Evolutionary conservation across 2,113 vertebrate genomes (phyloP), one percentile per base, ranked within the genome.

Genomic region (Pluvialis apricaria): DNA sequence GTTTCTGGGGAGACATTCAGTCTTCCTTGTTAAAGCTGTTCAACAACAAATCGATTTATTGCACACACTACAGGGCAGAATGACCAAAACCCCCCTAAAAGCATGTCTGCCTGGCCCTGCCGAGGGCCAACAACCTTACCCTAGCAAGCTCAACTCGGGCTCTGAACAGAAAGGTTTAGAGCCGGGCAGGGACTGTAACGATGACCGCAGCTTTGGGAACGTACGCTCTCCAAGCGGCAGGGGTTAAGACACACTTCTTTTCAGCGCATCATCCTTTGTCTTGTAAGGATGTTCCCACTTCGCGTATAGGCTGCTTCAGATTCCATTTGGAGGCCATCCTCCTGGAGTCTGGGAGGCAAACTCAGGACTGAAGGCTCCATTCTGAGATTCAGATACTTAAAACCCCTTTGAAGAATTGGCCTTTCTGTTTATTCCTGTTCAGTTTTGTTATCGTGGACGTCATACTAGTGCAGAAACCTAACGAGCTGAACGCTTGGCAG

Each of bases 191-290:
- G 52, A 71, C 57, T 45, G 82, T 64, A 85, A 71, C 0, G 1
- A 62, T 16, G n/a, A 62, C 2, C 2, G 0, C 31, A 26, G 32
- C 36, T 71, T 78, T 79, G 45, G n/a, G 47, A 85, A 61, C 9
- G 2, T 4, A 29, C 0, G 8, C 10, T 58, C 5, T 51, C 42
- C 25, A 15, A 47, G n/a, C 0, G 13, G n/a, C 66, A 36, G 65
- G 2, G 32, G 51, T 54, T 47, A 52, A 55, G n/a, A 54, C 1
- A 2, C 12, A 7, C 7, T 54, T 65, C 38, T 47, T 55, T 55
- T 45, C 75, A 68, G 52, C 2, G 3, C 54, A 38, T 29, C 80
- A 29, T 29, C 44, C 40, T 62, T 52, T 0, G 1, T 25, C 55
- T 31, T 9, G 0, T 10, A 58, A 57, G 9, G 31, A 77, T 83